Evolutionary conservation across 2,888 invertebrate species (phyloP).

Genomic region (Drosophila setosimentum): DNA sequence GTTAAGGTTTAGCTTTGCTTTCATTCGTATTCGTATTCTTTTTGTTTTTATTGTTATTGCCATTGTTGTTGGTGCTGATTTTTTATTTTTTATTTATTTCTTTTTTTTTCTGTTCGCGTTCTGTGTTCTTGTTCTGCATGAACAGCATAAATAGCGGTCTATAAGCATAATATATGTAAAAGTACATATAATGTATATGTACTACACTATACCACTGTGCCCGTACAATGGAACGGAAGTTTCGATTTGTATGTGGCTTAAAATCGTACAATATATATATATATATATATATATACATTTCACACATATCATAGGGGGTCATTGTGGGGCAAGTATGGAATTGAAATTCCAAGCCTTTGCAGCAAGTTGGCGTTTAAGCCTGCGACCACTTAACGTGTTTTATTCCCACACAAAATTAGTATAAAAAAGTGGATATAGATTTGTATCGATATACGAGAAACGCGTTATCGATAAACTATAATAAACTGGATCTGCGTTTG

Average conservation of each 20-base stretch:
- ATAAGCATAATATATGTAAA: background rate
- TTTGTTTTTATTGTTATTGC: constrained; percentile 1
- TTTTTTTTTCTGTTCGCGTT: constrained; percentile 9
- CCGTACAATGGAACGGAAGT: constrained; percentile 44
- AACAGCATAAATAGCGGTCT: constrained; percentile 40
- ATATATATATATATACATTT: background rate
- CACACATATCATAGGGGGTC: constrained; percentile 14
- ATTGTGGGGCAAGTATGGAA: constrained; percentile 3
- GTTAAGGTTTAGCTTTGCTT: constrained; percentile 24
- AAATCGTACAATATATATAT: background rate
- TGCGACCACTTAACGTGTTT: background rate
- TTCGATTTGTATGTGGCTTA: constrained; percentile 24
- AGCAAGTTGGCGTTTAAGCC: background rate
- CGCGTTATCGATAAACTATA: background rate
- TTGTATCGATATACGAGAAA: background rate
- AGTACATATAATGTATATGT: background rate
- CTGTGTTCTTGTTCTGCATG: constrained; percentile 50
- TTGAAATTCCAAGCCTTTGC: constrained; percentile 1
- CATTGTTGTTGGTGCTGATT: constrained; percentile 12
- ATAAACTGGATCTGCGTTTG: background rate
- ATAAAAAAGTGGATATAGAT: too few relatives aligned
- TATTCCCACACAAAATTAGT: too few relatives aligned
- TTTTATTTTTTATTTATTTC: constrained; percentile 2
- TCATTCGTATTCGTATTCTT: constrained; percentile 25
- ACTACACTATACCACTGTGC: background rate